Evolutionary conservation across 2,113 vertebrate species (phyloP), one percentile per base, ranked within the genome.

Genomic region (Elgaria multicarinata): DNA sequence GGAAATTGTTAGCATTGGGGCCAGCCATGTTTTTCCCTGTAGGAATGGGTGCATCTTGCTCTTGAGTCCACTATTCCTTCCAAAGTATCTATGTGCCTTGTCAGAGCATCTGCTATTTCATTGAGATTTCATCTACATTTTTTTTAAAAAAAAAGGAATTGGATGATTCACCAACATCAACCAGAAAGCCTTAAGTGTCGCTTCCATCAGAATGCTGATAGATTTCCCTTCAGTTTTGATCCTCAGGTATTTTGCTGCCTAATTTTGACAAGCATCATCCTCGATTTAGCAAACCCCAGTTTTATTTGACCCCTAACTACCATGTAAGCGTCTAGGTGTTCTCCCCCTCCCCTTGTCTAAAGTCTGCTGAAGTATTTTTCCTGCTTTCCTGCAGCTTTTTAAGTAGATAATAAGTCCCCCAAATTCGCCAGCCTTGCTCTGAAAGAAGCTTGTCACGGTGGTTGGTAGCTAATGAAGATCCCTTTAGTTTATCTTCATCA

Each of bases 401-500:
- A 76, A 97, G 96, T 95, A 97, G 96, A 97, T 97, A 98, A 97
- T 98, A 98, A 98, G 97, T 97, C 94, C 96, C 88, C 96, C 96
- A 97, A 98, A 97, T 97, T 97, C 95, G 95, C 96, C 97, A 97
- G 97, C 93, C 96, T 97, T 96, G 94, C 91, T 90, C 96, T 98
- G 97, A 97, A 98, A 98, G 97, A 96, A 96, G 97, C 97, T 97
- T 97, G 97, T 98, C 97, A 97, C 97, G 95, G 98, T 98, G 97
- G 98, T 97, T 98, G 97, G 97, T 97, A 98, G 96, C 97, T 98
- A 98, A 99, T 98, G 97, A 98, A 98, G 97, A 98, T 98, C 97
- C 97, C 96, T 98, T 99, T 98, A 97, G 97, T 98, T 99, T 98
- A 98, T 99, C 98, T 99, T 98, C 97, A 98, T 98, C 98, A 98